Base-by-base conservation (phyloP, 2,888 invertebrate genomes). In the Epinotia ramella region DNA sequence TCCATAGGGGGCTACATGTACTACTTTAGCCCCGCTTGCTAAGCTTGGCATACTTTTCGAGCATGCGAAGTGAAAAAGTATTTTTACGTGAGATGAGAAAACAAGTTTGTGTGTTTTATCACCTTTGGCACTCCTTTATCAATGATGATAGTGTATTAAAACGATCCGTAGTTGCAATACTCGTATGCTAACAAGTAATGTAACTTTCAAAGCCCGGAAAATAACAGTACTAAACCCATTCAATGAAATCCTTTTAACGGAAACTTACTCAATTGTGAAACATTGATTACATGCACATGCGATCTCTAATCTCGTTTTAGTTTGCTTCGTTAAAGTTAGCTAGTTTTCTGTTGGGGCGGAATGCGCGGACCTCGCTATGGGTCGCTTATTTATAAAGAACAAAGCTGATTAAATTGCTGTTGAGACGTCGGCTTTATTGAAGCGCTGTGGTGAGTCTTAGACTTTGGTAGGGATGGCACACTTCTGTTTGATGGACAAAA, bases 351-450 rank as follows among this genome's bases (percentile, higher is more conserved):
- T 44, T 65, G n/a, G 33, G 60, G 13, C 53, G 65, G 65, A 59
- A 60, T 70, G 60, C 53, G 69, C 81, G 83, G 84, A 83, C 82
- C 82, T 78, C 81, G 81, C 80, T 82, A 71, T 80, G 81, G 82
- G 81, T 84, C 80, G 81, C 80, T 87, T 87, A 88, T 87, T 88
- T 89, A 86, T 84, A 84, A 87, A 85, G 87, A 87, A 88, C 88
- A 88, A 87, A 87, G 88, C 87, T 87, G 89, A 89, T 89, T 89
- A 89, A 89, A 89, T 88, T 88, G 85, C 85, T 87, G 86, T 87
- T 85, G 86, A 84, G 85, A 83, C 79, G 82, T 81, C 82, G 83
- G 84, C 84, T 85, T 85, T 86, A 87, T 86, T 85, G 85, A 82
- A 82, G 81, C 81, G 79, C 77, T 83, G 86, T 77, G 82, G 84